Evolutionary conservation across 37 sponge, comb jelly and placozoan species (phyloP).

Genomic region (Halichondria panicea): DNA sequence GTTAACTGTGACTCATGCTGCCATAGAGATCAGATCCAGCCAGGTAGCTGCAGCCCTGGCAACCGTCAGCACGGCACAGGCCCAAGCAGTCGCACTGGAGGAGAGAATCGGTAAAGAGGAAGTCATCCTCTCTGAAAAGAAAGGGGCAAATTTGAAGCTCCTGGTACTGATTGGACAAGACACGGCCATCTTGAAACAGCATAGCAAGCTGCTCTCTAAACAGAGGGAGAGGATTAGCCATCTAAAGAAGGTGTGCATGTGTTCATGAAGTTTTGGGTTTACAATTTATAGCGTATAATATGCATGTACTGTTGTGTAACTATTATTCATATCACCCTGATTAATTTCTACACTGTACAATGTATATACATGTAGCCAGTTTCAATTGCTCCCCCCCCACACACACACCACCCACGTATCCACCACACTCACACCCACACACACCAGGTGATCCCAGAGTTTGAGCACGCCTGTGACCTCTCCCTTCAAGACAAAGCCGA

Average conservation of each 20-base stretch:
- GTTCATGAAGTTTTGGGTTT: not conserved
- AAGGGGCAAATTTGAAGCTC: conserved; percentile 43
- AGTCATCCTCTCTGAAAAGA: conserved; percentile 69
- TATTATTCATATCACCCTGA: not conserved
- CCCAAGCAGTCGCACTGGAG: conserved; percentile 31
- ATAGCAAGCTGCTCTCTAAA: conserved; percentile 59
- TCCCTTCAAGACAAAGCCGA: conserved; percentile 33
- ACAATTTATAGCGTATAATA: not conserved
- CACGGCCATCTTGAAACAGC: conserved; percentile 84
- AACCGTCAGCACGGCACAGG: conserved; percentile 20
- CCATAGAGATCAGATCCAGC: not conserved
- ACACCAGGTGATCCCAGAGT: conserved; percentile 75
- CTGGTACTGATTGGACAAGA: conserved; percentile 86
- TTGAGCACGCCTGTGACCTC: conserved; percentile 51
- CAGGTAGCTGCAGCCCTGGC: conserved; percentile 31
- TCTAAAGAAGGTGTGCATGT: conserved; percentile 64
- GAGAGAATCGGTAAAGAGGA: conserved; percentile 50
- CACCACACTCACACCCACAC: conserved; percentile 6
- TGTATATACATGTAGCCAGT: not conserved
- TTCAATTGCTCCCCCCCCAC: not conserved
- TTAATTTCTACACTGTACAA: too few relatives aligned
- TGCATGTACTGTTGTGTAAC: not conserved
- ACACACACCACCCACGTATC: too few relatives aligned
- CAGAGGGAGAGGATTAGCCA: conserved; percentile 72
- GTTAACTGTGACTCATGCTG: conserved; percentile 6